phyloP scores from a whole-genome alignment of 1,140 invertebrate species.

The Daktulosphaira vitifoliae region DNA sequence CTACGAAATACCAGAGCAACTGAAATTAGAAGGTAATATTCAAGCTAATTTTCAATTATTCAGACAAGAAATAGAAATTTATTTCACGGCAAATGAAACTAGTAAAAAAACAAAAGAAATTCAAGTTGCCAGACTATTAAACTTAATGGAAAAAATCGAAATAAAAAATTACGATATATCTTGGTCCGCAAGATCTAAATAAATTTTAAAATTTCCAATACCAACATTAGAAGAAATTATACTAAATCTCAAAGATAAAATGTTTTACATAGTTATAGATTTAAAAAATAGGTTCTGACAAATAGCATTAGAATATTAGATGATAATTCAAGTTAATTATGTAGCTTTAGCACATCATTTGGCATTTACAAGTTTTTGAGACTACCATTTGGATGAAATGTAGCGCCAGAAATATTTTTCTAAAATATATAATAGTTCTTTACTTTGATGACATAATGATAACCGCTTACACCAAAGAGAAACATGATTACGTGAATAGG shows the following conservation, averaged over 20 bases:
- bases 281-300: slow-evolving; percentile 4
- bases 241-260: not conserved
- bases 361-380: slow-evolving; percentile 31
- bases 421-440: slow-evolving; percentile 29
- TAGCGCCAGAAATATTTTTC: slow-evolving; percentile 35
- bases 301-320: not conserved
- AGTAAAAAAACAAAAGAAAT: no score
- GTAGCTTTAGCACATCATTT: no score
- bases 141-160: no score
- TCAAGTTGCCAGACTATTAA: no score
- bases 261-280: not conserved
- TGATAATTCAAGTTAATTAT: not conserved
- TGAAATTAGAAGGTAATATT: no score
- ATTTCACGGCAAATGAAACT: no score
- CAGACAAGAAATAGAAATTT: no score
- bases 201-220: not conserved
- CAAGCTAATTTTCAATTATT: no score
- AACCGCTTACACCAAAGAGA: slow-evolving; percentile 33
- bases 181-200: not conserved
- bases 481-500: slow-evolving; percentile 37
- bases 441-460: slow-evolving; percentile 43
- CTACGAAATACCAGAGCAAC: no score
- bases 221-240: not conserved
- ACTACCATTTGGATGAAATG: slow-evolving; percentile 35
- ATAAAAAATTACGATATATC: no score